These are phyloP conservation scores for Alosa alosa DNA, from an alignment of 2,113 vertebrate species.

Conservation along the genomic window DNA sequence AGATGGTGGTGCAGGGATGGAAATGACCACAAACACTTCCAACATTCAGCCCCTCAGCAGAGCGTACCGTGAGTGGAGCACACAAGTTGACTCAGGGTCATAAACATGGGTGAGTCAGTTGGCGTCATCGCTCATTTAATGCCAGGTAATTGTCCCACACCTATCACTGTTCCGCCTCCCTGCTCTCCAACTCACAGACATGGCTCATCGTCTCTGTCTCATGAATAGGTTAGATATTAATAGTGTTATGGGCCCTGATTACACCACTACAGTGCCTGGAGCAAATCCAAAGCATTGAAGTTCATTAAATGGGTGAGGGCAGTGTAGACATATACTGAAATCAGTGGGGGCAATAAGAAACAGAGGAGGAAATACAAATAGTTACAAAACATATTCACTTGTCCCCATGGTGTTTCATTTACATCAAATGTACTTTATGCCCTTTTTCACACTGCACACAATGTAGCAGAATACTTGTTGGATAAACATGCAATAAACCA, in stretches of 20 bases:
- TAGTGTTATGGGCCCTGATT: constrained; percentile 44
- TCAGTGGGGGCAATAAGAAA: not conserved
- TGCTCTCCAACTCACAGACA: constrained; percentile 20
- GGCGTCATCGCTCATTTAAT: constrained; percentile 43
- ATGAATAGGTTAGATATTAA: constrained; percentile 39
- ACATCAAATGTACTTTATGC: too few species aligned
- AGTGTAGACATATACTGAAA: not conserved
- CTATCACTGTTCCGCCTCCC: constrained; percentile 24
- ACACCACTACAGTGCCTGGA: not conserved
- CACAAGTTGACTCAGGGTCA: constrained; percentile 27
- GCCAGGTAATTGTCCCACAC: constrained; percentile 31
- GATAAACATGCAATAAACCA: too few species aligned
- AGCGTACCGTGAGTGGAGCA: not conserved
- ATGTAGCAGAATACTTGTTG: too few species aligned
- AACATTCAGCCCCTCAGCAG: constrained; percentile 12
- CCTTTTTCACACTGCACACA: too few species aligned
- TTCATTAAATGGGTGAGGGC: constrained; percentile 35
- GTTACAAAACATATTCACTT: not conserved
- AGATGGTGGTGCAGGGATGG: not conserved
- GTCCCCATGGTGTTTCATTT: too few species aligned
- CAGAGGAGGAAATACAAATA: not conserved
- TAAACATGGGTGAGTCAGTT: constrained; percentile 25
- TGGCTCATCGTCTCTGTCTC: constrained; percentile 20
- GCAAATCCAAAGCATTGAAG: constrained; percentile 29
- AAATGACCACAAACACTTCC: constrained; percentile 15